Base-by-base conservation (phyloP, 2,797 vertebrate species). In the Glossophaga mutica region DNA sequence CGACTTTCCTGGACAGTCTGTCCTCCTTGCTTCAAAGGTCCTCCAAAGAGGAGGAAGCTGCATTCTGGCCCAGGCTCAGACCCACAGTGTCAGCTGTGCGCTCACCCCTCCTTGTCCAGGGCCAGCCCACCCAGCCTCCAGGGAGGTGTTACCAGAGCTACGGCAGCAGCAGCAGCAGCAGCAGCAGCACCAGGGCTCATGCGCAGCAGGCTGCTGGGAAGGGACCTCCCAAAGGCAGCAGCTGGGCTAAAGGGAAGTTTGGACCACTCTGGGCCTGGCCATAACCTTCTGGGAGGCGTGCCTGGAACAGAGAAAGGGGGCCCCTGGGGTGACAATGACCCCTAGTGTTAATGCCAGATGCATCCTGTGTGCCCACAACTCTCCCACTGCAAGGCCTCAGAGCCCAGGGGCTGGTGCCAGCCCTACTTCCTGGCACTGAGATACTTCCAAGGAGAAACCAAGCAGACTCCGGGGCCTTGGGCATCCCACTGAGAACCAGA, bases 1-100 rank as follows among this genome's bases (percentile, higher is more conserved):
- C 0, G 24, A 62, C 81, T 90, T 97, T 59, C 87, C 77, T 1
- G 70, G 84, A 87, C 48, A 77, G 92, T 42, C 15, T 10, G 19
- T 74, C 46, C 32, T 84, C 65, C 48, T 86, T 7, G 18, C 14
- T 37, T 37, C 44, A 46, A 70, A 62, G 57, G 59, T 76, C 42
- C 74, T 24, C 2, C 11, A 22, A 34, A 55, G 50, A 62, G 65
- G 52, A 42, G 68, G 52, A 21, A 24, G 48, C 44, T 42, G 16
- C 5, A 3, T 46, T 50, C 85, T 1, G 18, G 62, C 73, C n/a
- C 10, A 0, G 50, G 71, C 71, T 92, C 32, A 2, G 0, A 62
- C 50, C 21, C n/a, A 0, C 3, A 2, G 32, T 59, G 34, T 71
- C 42, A 34, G 70, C 50, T 14, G 57, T 2, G 0, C 0, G 39